Conservation (phyloP, 2,888 invertebrate species). For the Ceratothoa steindachneri region DNA sequence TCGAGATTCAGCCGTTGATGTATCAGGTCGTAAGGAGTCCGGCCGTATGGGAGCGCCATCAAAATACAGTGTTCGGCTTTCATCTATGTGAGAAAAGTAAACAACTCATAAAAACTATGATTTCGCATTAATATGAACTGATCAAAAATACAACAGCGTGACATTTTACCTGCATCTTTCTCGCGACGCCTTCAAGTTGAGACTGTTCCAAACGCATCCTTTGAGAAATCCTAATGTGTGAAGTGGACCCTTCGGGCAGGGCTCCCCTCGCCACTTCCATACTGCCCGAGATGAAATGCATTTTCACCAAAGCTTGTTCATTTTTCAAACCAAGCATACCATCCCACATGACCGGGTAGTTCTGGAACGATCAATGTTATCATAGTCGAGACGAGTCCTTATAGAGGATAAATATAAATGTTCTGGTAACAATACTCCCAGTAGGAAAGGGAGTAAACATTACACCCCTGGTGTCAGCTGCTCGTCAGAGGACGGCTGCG, state of each 20-base stretch:
- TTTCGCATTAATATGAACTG: not conserved
- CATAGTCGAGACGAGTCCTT: too few species aligned
- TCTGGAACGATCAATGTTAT: too few species aligned
- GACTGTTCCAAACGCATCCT: conserved; percentile 94
- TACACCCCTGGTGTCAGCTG: too few species aligned
- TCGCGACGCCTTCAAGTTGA: conserved; percentile 89
- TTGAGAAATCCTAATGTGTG: conserved; percentile 87
- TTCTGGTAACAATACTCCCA: too few species aligned
- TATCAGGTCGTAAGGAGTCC: conserved; percentile 86
- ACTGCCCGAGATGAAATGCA: conserved; percentile 97
- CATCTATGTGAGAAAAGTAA: conserved; percentile 60
- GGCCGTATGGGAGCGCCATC: conserved; percentile 81
- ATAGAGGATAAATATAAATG: too few species aligned
- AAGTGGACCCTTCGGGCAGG: conserved; percentile 75
- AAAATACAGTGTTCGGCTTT: conserved; percentile 94
- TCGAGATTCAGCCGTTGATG: conserved; percentile 87
- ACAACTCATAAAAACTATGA: not conserved
- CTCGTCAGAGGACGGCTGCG: too few species aligned
- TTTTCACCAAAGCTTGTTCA: conserved; percentile 94
- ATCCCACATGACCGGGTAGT: conserved; percentile 80
- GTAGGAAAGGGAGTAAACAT: too few species aligned
- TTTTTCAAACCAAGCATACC: conserved; percentile 90
- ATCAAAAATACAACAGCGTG: not conserved
- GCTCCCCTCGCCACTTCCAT: conserved; percentile 81
- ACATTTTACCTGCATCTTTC: conserved; percentile 38